A percentile compares a stretch with the other conserved stretches of the same genome.
Evolutionary conservation across 2,888 invertebrate species (phyloP).

Genomic region (Melikaiella ostensackeni): DNA sequence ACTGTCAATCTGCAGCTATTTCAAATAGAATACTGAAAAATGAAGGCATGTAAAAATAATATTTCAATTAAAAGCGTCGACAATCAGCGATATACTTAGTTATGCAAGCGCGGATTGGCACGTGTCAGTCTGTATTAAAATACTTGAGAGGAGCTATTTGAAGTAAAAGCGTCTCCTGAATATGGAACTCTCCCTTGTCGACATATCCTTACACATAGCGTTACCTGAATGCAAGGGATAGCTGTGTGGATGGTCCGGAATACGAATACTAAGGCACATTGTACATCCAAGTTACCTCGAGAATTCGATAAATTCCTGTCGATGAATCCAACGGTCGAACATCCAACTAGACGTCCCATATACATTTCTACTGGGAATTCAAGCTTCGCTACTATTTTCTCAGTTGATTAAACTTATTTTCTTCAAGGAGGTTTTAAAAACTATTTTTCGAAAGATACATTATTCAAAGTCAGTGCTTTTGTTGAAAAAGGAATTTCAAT

Average conservation of each 20-base stretch:
- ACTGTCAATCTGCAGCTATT: neutral
- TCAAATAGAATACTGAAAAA: neutral
- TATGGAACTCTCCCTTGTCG: conserved; percentile 12
- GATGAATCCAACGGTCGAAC: conserved; percentile 47
- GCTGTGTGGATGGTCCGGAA: conserved; percentile 41
- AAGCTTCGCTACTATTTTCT: neutral
- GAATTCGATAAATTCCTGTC: conserved; percentile 51
- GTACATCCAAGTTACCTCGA: conserved; percentile 30
- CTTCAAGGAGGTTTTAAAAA: neutral
- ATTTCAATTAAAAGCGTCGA: neutral
- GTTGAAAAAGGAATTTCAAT: no score
- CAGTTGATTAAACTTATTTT: conserved; percentile 20
- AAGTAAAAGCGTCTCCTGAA: neutral
- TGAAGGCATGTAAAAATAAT: neutral
- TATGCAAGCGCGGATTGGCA: neutral
- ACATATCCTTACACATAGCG: conserved; percentile 8
- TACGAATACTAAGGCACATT: conserved; percentile 39
- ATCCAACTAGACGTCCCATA: conserved; percentile 42
- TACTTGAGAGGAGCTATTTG: neutral
- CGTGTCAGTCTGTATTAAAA: conserved; percentile 13
- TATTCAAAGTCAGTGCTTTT: no score
- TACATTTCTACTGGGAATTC: conserved; percentile 46
- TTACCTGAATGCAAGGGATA: conserved; percentile 34
- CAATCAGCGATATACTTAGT: neutral
- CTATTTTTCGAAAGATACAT: neutral